Percentiles rank a stretch among this genome's conserved stretches.
These are phyloP conservation scores for Muscidifurax raptorellus DNA, from an alignment of 1,140 invertebrate species.

Conservation along the genomic window DNA sequence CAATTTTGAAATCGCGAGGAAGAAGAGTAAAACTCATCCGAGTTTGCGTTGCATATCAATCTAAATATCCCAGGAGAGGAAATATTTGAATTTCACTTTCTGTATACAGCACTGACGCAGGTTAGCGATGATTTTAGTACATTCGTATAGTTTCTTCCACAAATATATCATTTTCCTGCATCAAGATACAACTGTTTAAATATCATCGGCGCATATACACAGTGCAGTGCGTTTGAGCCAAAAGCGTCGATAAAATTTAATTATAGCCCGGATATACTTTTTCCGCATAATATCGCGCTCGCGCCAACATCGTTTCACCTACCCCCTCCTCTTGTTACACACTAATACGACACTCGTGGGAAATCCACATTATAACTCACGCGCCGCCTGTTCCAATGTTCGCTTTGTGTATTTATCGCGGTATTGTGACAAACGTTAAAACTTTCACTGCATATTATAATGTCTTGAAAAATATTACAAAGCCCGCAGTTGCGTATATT, in stretches of 20 bases:
- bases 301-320: neutral
- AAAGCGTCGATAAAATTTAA: slow-evolving; percentile 31
- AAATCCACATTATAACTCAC: slow-evolving; percentile 41
- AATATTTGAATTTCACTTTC: neutral
- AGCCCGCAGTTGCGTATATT: neutral
- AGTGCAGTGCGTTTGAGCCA: neutral
- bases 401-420: slow-evolving; percentile 23
- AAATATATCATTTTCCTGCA: neutral
- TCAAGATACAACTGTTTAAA: neutral
- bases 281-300: slow-evolving; percentile 19
- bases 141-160: neutral
- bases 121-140: too few species aligned
- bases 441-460: slow-evolving; percentile 6
- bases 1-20: too few species aligned
- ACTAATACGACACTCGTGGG: slow-evolving; percentile 42
- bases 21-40: too few species aligned
- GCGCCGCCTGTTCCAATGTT: slow-evolving; percentile 26
- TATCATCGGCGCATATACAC: neutral
- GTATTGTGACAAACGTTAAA: slow-evolving; percentile 32
- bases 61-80: too few species aligned
- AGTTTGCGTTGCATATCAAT: too few species aligned
- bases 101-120: neutral
- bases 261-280: slow-evolving; percentile 19
- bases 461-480: slow-evolving; percentile 1
- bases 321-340: neutral